Evolutionary conservation across 2,113 vertebrate genomes (phyloP).

Genomic region (Talpa occidentalis): DNA sequence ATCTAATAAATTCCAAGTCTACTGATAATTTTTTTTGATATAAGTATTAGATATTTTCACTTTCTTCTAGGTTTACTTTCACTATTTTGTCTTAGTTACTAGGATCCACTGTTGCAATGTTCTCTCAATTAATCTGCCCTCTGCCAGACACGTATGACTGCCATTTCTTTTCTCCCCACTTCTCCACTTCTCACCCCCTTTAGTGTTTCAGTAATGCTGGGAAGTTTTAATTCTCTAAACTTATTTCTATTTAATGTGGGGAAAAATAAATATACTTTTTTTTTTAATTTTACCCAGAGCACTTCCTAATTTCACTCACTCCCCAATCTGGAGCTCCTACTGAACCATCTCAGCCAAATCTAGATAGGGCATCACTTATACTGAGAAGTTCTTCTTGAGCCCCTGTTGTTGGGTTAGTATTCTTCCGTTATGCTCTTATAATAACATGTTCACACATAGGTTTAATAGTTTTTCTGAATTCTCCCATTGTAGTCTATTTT

Average conservation of each 20-base stretch:
- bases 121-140: background rate
- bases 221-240: background rate
- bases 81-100: background rate
- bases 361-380: background rate
- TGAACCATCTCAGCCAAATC: background rate
- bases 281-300: background rate
- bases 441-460: background rate
- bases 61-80: background rate
- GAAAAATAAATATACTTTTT: background rate
- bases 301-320: background rate
- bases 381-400: background rate
- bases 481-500: background rate
- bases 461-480: slow-evolving; percentile 17
- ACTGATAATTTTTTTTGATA: background rate
- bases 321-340: background rate
- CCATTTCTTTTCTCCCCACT: background rate
- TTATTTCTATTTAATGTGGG: background rate
- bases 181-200: background rate
- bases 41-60: background rate
- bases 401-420: background rate
- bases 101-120: background rate
- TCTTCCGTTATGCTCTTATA: background rate
- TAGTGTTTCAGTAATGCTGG: background rate
- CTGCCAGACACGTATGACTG: background rate
- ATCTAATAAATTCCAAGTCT: background rate